Conservation (phyloP, 2,888 invertebrate species). For the Schizaphis graminum region DNA sequence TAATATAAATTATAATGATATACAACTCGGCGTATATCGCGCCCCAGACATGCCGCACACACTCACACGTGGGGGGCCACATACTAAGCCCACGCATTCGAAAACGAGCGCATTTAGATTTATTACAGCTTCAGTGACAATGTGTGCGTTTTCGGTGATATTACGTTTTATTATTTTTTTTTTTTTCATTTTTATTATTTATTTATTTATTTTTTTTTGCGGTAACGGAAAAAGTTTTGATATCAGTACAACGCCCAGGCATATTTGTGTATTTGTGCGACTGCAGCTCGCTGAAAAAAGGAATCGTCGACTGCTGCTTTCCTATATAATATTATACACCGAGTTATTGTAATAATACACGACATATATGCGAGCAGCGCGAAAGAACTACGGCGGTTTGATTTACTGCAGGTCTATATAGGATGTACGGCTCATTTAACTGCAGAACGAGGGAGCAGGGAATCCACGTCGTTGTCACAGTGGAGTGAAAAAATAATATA, state of each 20-base stretch:
- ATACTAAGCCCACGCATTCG: neutral
- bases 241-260: neutral
- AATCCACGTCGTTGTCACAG: neutral
- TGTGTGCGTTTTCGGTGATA: neutral
- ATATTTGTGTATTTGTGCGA: neutral
- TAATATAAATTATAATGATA: conserved; percentile 5
- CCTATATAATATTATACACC: neutral
- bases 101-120: conserved; percentile 50
- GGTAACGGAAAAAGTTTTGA: neutral
- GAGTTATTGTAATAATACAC: neutral
- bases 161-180: neutral
- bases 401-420: conserved; percentile 51
- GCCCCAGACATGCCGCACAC: conserved; percentile 22
- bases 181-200: neutral
- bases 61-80: neutral
- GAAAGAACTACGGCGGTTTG: conserved; percentile 37
- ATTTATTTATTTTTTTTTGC: neutral
- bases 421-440: conserved; percentile 61
- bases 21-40: neutral
- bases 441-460: conserved; percentile 28
- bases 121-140: conserved; percentile 25
- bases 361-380: neutral
- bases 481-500: conserved; percentile 11
- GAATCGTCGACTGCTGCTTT: neutral
- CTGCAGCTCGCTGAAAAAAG: neutral